Conservation (phyloP, 1,140 invertebrate species). For the Rhopalosiphum padi region DNA sequence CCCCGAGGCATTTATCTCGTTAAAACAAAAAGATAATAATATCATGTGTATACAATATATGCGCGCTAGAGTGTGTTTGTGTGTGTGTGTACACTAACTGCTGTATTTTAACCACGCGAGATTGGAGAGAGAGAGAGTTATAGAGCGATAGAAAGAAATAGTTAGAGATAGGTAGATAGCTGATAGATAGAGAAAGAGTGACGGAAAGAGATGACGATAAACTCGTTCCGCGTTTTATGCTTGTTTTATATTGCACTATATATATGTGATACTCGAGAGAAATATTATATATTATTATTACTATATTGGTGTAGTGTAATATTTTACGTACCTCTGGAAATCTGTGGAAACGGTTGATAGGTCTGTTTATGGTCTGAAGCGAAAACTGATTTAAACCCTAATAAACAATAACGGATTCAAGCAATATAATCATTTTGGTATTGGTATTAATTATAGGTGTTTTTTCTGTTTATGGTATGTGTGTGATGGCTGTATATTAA, state of each 20-base stretch:
- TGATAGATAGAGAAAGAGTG: not conserved
- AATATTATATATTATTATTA: conserved; percentile 17
- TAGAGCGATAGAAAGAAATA: not conserved
- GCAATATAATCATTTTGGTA: conserved; percentile 44
- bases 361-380: conserved; percentile 57
- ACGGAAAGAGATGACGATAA: not conserved
- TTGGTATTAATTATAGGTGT: not conserved
- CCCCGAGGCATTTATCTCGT: conserved; percentile 53
- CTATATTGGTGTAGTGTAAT: conserved; percentile 37
- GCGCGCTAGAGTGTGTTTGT: not conserved
- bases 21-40: conserved; percentile 45
- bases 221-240: conserved; percentile 19
- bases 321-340: conserved; percentile 57
- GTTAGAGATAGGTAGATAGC: not conserved
- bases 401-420: conserved; percentile 55
- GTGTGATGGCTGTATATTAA: not conserved
- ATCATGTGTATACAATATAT: not conserved
- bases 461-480: not conserved
- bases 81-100: not conserved
- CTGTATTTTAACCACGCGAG: not conserved
- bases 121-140: not conserved
- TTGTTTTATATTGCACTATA: conserved; percentile 12
- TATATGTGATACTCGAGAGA: not conserved
- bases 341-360: conserved; percentile 56
- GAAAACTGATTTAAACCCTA: conserved; percentile 58